Evolutionary conservation across 92 coral and sea anemone genomes (phyloP).

Genomic region (Parazoanthus swiftii): DNA sequence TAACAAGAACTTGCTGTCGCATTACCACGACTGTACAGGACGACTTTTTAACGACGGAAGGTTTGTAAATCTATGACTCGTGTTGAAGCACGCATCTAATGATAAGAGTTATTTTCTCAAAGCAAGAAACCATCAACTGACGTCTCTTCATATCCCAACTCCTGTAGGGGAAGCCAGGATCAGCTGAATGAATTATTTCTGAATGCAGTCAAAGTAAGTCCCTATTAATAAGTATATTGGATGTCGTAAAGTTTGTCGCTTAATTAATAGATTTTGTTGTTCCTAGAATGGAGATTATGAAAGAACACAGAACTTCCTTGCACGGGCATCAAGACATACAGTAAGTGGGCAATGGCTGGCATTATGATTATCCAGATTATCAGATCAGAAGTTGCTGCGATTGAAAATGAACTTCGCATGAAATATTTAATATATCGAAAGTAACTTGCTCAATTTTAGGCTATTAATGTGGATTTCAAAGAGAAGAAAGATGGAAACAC

Average conservation of each 20-base stretch:
- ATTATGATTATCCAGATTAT: neutral
- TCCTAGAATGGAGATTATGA: constrained; percentile 78
- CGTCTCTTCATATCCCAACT: constrained; percentile 17
- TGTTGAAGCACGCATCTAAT: neutral
- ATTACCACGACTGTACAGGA: constrained; percentile 73
- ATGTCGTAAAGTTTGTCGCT: neutral
- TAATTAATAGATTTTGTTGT: neutral
- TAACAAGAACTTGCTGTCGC: constrained; percentile 59
- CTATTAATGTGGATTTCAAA: constrained; percentile 77
- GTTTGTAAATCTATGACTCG: constrained; percentile 34
- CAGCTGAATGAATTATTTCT: constrained; percentile 71
- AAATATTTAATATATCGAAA: neutral
- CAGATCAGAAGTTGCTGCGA: neutral
- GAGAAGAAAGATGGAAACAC: constrained; percentile 71
- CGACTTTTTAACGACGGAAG: constrained; percentile 74
- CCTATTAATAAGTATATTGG: neutral
- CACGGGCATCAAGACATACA: constrained; percentile 68
- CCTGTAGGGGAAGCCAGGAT: constrained; percentile 59
- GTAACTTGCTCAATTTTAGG: constrained; percentile 37
- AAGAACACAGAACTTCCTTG: constrained; percentile 74
- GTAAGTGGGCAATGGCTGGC: constrained; percentile 40
- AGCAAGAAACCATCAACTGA: neutral
- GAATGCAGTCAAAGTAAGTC: constrained; percentile 72
- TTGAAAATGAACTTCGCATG: neutral
- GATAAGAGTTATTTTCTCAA: neutral